A percentile compares a stretch with the other conserved stretches of the same genome.
Conservation (phyloP, 2,888 invertebrate species). For the Argyresthia goedartella region DNA sequence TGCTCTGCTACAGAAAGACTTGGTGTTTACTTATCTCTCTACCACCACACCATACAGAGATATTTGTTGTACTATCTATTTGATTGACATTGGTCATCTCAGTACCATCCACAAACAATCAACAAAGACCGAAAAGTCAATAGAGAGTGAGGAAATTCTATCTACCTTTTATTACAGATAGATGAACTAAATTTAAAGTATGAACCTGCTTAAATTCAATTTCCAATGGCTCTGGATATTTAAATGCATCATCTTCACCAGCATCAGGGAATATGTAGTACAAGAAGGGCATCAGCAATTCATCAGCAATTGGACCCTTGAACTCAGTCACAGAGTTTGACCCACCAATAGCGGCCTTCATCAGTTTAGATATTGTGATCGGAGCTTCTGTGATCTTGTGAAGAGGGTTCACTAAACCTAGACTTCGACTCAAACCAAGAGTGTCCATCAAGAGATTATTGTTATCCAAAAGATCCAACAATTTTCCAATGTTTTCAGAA, state of each 20-base stretch:
- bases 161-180: too few species aligned
- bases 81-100: too few species aligned
- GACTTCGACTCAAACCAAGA: slow-evolving; percentile 54
- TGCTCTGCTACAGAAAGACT: too few species aligned
- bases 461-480: slow-evolving; percentile 75
- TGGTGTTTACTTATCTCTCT: too few species aligned
- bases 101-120: too few species aligned
- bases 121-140: too few species aligned
- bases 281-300: slow-evolving; percentile 80
- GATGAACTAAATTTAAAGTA: too few species aligned
- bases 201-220: slow-evolving; percentile 59
- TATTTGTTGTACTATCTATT: too few species aligned
- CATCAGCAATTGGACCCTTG: slow-evolving; percentile 82
- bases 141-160: too few species aligned
- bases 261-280: slow-evolving; percentile 93
- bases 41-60: too few species aligned
- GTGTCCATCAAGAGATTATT: slow-evolving; percentile 55
- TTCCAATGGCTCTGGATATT: slow-evolving; percentile 61
- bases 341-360: slow-evolving; percentile 65
- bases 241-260: slow-evolving; percentile 71
- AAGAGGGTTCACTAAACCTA: slow-evolving; percentile 70
- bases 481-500: slow-evolving; percentile 80
- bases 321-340: slow-evolving; percentile 70
- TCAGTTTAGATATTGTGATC: slow-evolving; percentile 74
- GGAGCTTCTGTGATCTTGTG: slow-evolving; percentile 84